Evolutionary conservation across 2,113 vertebrate genomes (phyloP), one percentile per base, ranked within the genome.

Genomic region (Centrocercus urophasianus): DNA sequence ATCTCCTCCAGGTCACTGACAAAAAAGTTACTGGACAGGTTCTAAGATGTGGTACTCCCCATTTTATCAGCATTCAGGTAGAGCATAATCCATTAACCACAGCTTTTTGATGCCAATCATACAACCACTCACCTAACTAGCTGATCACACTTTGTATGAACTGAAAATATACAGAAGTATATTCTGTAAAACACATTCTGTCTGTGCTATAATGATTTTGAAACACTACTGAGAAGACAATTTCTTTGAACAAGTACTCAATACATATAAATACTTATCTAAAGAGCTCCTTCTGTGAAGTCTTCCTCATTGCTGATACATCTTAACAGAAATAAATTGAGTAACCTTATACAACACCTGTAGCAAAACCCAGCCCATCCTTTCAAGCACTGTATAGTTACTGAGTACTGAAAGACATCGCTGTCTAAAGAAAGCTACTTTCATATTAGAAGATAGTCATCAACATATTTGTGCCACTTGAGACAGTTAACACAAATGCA

Each of bases 11-110:
- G 14, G 9, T 69, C 84, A 63, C 28, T 63, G 36, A 66, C 36
- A 76, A 88, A 88, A 25, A 47, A 10, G 6, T 42, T 65, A 45
- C 88, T 40, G 1, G 4, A 32, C 0, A 70, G 21, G 5, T 47
- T 17, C 40, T 50, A 47, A 83, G 36, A 30, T 3, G 0, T 32
- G 15, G 11, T 73, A 38, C 10, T 56, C 15, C 36, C 32, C 42
- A 71, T 42, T 2, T 42, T 80, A 34, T 4, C 12, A 10, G 13
- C 47, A 61, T 15, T 12, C 17, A 32, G 30, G 15, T 30, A 59
- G 13, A 0, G 0, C n/a, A n/a, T 9, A 28, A 85, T 14, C 20
- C 56, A 48, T 20, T 13, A n/a, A 30, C 7, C 24, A 16, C 21
- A 36, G 24, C 9, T 24, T n/a, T 75, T 67, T 57, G 43, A 73